These are phyloP conservation scores for Chionodraco myersi DNA, from an alignment of 2,113 vertebrate genomes.

Conservation along the genomic window DNA sequence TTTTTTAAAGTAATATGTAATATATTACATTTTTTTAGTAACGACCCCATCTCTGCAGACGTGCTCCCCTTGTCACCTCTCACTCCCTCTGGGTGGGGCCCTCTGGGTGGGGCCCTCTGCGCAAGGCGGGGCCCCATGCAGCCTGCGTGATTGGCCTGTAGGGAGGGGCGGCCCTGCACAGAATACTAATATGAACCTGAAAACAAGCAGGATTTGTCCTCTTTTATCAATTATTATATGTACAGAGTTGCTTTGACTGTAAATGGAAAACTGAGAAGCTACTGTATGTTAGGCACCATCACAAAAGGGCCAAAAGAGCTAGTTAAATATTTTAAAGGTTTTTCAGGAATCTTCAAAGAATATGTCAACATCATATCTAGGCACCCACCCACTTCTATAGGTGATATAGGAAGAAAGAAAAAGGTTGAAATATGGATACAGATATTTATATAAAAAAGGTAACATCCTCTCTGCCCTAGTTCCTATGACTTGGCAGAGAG, in stretches of 20 bases:
- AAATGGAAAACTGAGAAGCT: background rate
- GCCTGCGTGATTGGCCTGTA: too few relatives aligned
- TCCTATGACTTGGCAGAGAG: background rate
- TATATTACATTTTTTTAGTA: too few relatives aligned
- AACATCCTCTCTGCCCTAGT: background rate
- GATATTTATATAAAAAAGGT: background rate
- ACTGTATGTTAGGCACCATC: background rate
- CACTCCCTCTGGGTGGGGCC: too few relatives aligned
- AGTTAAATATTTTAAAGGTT: background rate
- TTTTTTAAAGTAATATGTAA: too few relatives aligned
- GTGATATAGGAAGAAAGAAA: background rate
- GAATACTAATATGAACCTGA: too few relatives aligned
- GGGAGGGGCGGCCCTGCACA: too few relatives aligned
- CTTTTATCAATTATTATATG: too few relatives aligned
- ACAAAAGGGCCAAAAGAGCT: background rate
- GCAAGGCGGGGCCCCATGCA: too few relatives aligned
- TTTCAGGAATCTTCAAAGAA: constrained; percentile 3
- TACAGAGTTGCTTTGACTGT: background rate
- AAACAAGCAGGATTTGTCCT: too few relatives aligned
- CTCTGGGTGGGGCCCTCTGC: too few relatives aligned
- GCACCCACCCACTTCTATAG: background rate
- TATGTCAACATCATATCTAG: background rate
- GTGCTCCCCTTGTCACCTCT: too few relatives aligned
- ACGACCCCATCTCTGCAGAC: too few relatives aligned
- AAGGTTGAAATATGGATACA: background rate